Percentiles rank a stretch among this genome's conserved stretches.
These are phyloP conservation scores for Drosophila pseudotakahashii DNA, from an alignment of 2,888 invertebrate species.

Conservation along the genomic window DNA sequence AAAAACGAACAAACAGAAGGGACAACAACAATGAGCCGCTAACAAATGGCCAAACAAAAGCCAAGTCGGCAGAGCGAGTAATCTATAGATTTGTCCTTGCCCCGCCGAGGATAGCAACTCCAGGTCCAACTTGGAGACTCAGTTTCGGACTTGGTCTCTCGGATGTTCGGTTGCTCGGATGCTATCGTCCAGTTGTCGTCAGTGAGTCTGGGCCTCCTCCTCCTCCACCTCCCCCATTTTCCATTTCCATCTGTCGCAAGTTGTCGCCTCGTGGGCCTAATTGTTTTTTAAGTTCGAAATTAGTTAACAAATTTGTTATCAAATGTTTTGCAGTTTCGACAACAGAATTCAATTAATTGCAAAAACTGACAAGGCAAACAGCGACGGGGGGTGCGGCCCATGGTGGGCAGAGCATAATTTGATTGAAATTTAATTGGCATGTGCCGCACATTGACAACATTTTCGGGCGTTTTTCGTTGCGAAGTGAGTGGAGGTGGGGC, in stretches of 20 bases:
- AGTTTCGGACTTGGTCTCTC: constrained; percentile 11
- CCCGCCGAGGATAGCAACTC: constrained; percentile 18
- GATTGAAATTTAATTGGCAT: constrained; percentile 75
- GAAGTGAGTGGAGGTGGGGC: too few species aligned
- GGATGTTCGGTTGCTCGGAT: neutral
- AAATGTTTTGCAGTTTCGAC: constrained; percentile 79
- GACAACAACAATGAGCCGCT: constrained; percentile 28
- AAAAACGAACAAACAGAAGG: constrained; percentile 25
- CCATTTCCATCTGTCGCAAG: constrained; percentile 56
- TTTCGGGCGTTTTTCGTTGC: too few species aligned
- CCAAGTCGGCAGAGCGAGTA: constrained; percentile 51
- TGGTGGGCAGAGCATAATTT: constrained; percentile 61
- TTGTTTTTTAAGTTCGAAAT: constrained; percentile 81
- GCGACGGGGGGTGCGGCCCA: constrained; percentile 1
- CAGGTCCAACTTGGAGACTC: constrained; percentile 5
- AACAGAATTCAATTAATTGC: constrained; percentile 80
- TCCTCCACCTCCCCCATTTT: neutral
- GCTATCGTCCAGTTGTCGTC: constrained; percentile 37
- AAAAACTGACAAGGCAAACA: constrained; percentile 67
- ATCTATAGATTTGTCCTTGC: constrained; percentile 54
- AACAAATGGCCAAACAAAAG: constrained; percentile 53
- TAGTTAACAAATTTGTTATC: constrained; percentile 81
- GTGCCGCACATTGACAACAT: constrained; percentile 32
- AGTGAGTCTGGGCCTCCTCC: constrained; percentile 11
- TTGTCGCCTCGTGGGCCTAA: constrained; percentile 70